Conservation (phyloP, 2,888 invertebrate species). For the Aquatica leii region DNA sequence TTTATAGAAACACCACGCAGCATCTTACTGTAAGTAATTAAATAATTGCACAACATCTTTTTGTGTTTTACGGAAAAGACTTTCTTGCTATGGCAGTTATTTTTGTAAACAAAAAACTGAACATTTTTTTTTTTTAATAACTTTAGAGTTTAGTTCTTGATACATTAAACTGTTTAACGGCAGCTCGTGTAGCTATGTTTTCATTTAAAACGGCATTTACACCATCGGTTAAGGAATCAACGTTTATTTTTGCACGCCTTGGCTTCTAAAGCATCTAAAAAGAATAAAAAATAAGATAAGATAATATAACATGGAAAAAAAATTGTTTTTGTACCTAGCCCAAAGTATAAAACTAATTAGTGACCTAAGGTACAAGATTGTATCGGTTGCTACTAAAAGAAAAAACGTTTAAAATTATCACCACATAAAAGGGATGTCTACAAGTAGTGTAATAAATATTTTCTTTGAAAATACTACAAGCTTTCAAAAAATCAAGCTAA, state of each 20-base stretch:
- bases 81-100: neutral
- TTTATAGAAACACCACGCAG: neutral
- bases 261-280: too few relatives aligned
- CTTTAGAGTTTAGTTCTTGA: neutral
- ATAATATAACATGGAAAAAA: too few relatives aligned
- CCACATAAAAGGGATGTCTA: too few relatives aligned
- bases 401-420: too few relatives aligned
- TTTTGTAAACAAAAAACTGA: neutral
- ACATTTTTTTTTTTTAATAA: neutral
- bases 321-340: too few relatives aligned
- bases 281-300: too few relatives aligned
- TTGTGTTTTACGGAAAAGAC: neutral
- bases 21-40: neutral
- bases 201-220: neutral
- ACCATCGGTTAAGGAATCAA: neutral
- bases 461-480: too few relatives aligned
- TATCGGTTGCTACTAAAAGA: too few relatives aligned
- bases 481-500: too few relatives aligned
- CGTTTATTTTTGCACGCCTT: neutral
- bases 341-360: too few relatives aligned
- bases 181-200: neutral
- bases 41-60: neutral
- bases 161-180: neutral
- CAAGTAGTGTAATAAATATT: too few relatives aligned
- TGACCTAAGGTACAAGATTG: too few relatives aligned